These are phyloP conservation scores for Heterodera filipjevi DNA, from an alignment of 2,888 invertebrate species.

Conservation along the genomic window DNA sequence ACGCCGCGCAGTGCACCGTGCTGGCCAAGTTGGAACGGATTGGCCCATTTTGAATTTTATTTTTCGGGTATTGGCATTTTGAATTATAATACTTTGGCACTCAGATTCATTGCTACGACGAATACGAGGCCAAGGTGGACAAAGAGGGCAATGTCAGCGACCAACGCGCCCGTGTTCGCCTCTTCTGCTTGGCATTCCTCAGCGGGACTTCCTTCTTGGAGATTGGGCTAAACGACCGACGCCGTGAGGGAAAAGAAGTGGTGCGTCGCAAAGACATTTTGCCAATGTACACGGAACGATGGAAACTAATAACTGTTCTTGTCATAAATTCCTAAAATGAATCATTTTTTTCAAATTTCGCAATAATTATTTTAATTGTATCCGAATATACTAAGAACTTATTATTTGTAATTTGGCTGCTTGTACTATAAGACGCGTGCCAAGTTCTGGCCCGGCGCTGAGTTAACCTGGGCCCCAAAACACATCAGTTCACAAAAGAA, in stretches of 20 bases:
- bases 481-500: too few relatives aligned
- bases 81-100: neutral
- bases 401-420: too few relatives aligned
- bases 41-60: constrained; percentile 89
- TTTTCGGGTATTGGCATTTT: constrained; percentile 70
- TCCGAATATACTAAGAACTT: too few relatives aligned
- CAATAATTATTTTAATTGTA: too few relatives aligned
- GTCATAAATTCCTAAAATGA: too few relatives aligned
- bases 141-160: constrained; percentile 79
- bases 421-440: too few relatives aligned
- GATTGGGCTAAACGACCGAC: constrained; percentile 88
- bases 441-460: too few relatives aligned
- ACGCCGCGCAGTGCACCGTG: constrained; percentile 93
- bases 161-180: constrained; percentile 88
- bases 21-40: constrained; percentile 90
- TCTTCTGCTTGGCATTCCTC: constrained; percentile 94
- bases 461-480: too few relatives aligned
- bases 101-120: constrained; percentile 65
- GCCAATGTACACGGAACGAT: constrained; percentile 92
- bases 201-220: constrained; percentile 96
- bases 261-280: constrained; percentile 98
- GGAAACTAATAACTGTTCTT: too few relatives aligned
- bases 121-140: constrained; percentile 68
- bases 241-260: constrained; percentile 75
- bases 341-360: too few relatives aligned